phyloP scores from a whole-genome alignment of 2,797 vertebrate species.

The Podarcis lilfordi region DNA sequence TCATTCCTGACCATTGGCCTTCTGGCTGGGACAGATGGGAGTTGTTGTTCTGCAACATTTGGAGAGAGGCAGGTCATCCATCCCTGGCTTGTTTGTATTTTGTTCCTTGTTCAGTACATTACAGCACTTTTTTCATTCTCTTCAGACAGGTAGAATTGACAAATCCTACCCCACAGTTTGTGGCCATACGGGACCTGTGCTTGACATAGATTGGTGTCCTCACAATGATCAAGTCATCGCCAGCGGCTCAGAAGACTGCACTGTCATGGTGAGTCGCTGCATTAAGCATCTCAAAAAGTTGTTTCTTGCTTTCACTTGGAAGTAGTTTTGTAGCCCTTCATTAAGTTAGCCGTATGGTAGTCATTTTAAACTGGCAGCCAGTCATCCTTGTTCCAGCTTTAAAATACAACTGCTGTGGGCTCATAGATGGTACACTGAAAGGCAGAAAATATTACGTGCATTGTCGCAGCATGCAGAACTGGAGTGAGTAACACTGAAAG shows the following conservation, averaged over 20 bases:
- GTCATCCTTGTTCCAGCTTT: background rate
- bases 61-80: background rate
- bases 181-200: slow-evolving; percentile 95
- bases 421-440: background rate
- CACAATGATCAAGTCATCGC: slow-evolving; percentile 96
- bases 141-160: slow-evolving; percentile 93
- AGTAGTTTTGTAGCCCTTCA: background rate
- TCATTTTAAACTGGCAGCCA: background rate
- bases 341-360: too few species aligned
- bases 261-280: slow-evolving; percentile 87
- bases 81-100: too few species aligned
- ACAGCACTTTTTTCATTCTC: slow-evolving; percentile 38
- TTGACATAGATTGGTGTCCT: slow-evolving; percentile 98
- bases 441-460: background rate
- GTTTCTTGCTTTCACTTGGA: rapidly evolving
- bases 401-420: background rate
- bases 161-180: slow-evolving; percentile 97
- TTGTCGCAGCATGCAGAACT: background rate
- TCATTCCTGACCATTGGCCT: too few species aligned
- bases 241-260: slow-evolving; percentile 97
- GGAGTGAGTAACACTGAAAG: background rate
- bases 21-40: too few species aligned
- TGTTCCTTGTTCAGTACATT: background rate
- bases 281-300: rapidly evolving
- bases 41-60: too few species aligned